phyloP scores from a whole-genome alignment of 2,113 vertebrate genomes.

The Opisthocomus hoazin region DNA sequence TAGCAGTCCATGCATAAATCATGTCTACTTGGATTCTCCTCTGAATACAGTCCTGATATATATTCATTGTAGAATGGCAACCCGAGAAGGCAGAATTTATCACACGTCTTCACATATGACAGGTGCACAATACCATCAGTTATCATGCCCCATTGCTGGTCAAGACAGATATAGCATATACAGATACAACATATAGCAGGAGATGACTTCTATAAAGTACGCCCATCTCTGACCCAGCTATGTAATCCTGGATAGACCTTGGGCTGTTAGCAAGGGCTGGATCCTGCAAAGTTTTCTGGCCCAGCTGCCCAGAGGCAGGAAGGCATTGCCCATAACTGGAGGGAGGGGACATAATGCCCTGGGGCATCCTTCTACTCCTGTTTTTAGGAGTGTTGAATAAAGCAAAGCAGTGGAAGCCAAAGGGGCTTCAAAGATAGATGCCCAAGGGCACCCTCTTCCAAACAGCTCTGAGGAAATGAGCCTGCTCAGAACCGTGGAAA shows the following conservation, averaged over 20 bases:
- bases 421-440: not conserved
- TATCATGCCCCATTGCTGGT: not conserved
- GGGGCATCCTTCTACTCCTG: not conserved
- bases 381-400: not conserved
- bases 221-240: not conserved
- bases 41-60: not conserved
- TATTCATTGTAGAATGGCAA: not conserved
- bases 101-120: not conserved
- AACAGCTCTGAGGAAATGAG: conserved; percentile 15
- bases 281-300: not conserved
- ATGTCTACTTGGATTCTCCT: not conserved
- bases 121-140: not conserved
- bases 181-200: not conserved
- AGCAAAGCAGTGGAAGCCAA: not conserved
- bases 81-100: not conserved
- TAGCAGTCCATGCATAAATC: not conserved
- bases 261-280: not conserved
- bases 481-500: not conserved
- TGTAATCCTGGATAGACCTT: not conserved
- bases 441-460: not conserved
- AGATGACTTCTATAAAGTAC: not conserved
- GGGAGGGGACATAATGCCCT: not conserved
- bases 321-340: not conserved
- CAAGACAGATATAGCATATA: not conserved
- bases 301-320: not conserved